A percentile compares a stretch with the other conserved stretches of the same genome.
Evolutionary conservation across 2,113 vertebrate species (phyloP).

Genomic region (Sylvilagus bachmani): DNA sequence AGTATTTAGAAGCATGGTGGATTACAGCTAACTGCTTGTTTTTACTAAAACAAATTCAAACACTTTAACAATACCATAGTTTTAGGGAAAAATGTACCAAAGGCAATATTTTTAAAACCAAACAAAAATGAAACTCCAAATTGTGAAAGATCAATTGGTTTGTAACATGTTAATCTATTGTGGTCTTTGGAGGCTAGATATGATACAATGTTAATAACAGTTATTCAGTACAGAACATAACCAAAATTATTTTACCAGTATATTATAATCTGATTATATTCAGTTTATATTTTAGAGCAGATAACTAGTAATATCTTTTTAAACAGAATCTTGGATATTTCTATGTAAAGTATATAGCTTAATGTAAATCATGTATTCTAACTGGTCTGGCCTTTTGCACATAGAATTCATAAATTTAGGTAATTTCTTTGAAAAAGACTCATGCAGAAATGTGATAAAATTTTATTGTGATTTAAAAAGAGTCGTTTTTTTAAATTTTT

Average conservation of each 20-base stretch:
- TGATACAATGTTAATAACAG: not conserved
- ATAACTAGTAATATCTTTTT: not conserved
- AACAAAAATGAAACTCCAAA: not conserved
- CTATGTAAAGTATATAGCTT: not conserved
- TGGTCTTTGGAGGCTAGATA: not conserved
- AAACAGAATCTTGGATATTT: not conserved
- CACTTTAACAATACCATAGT: not conserved
- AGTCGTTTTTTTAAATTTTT: not conserved
- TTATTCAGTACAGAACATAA: not conserved
- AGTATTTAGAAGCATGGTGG: not conserved
- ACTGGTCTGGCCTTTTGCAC: not conserved
- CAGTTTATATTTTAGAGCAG: conserved; percentile 4
- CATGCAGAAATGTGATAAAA: not conserved
- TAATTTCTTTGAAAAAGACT: not conserved
- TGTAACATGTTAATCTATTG: not conserved
- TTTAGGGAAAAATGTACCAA: not conserved
- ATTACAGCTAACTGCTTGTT: not conserved
- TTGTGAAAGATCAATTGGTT: not conserved
- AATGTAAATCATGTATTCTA: not conserved
- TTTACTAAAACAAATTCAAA: not conserved
- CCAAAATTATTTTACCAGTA: not conserved
- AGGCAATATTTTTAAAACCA: not conserved
- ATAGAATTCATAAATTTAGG: not conserved
- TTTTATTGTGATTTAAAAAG: not conserved
- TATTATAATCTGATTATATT: not conserved